Base-by-base conservation (phyloP, 2,113 vertebrate species). In the Columbina picui region DNA sequence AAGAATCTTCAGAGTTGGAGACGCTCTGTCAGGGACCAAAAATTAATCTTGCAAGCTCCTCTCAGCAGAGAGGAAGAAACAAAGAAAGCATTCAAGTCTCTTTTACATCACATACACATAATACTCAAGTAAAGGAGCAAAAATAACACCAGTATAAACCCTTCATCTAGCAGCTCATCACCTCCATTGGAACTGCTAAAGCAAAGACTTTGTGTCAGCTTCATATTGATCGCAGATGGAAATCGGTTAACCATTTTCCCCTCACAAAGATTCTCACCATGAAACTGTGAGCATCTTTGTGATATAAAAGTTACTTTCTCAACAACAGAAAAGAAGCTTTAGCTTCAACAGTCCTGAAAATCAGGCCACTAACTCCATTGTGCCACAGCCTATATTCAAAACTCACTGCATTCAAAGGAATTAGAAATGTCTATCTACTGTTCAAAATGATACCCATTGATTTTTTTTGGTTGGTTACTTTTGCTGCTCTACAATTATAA, bases 111-210 rank as follows among this genome's bases (percentile, higher is more conserved):
- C 68, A 84, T 56, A 56, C 49, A 55, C 34, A 59, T 39, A 81
- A 92, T 64, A 87, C 39, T 82, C 27, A 79, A 94, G 87, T 20
- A 69, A 78, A 89, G 65, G n/a, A 82, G 53, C 30, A 84, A 87
- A 95, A 95, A 73, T 84, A 91, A 81, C 86, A 84, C 64, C 52
- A 27, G n/a, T 59, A 78, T 59, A 81, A 92, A 87, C 49, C 79
- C 89, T 84, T 93, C 61, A 82, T 61, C 80, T 79, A 64, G 67
- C 74, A 73, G 74, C 64, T 91, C 57, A 84, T 87, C 94, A 82
- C 87, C 36, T 91, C 69, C 73, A 26, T 29, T 34, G 65, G 56
- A 96, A 43, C 43, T 68, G 89, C 74, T 79, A 38, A 45, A 82
- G 81, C 74, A 93, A 91, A 95, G 61, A 89, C 50, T 84, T 78